Percentiles rank a stretch among this genome's conserved stretches.
These are phyloP conservation scores for Apodemus sylvaticus DNA, from an alignment of 2,113 vertebrate species.

Conservation along the genomic window DNA sequence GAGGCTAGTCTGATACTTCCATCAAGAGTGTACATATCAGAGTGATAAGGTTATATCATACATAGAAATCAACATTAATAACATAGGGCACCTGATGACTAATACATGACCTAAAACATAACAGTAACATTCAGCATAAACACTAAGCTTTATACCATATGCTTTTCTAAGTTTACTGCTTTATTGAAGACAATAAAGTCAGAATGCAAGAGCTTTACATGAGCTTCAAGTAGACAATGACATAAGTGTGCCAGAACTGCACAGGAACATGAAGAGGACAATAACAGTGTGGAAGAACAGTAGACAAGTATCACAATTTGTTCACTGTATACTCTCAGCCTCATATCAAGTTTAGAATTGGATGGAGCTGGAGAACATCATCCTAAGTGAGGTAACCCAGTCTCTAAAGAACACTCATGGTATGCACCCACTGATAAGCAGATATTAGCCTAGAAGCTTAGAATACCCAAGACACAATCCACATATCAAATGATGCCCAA, in stretches of 20 bases:
- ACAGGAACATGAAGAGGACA: neutral
- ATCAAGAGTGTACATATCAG: constrained; percentile 65
- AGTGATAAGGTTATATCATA: constrained; percentile 48
- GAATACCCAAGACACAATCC: too few relatives aligned
- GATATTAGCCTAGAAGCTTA: too few relatives aligned
- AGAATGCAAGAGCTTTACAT: neutral
- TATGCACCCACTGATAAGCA: too few relatives aligned
- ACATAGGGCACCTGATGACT: neutral
- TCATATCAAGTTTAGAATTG: neutral
- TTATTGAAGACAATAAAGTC: neutral
- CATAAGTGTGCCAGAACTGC: too few relatives aligned
- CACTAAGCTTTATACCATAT: neutral
- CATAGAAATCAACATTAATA: constrained; percentile 62
- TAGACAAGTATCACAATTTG: neutral
- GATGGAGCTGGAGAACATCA: too few relatives aligned
- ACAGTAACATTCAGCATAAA: neutral
- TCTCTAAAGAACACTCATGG: too few relatives aligned
- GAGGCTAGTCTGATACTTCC: constrained; percentile 59
- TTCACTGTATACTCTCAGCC: neutral
- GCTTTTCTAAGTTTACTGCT: constrained; percentile 17
- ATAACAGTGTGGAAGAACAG: neutral
- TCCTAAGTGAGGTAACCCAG: too few relatives aligned
- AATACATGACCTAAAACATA: neutral
- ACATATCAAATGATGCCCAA: too few relatives aligned
- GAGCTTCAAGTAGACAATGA: too few relatives aligned